These are phyloP conservation scores for Lycopodina hypogea DNA, from an alignment of 37 sponge, comb jelly and placozoan genomes.

Conservation along the genomic window DNA sequence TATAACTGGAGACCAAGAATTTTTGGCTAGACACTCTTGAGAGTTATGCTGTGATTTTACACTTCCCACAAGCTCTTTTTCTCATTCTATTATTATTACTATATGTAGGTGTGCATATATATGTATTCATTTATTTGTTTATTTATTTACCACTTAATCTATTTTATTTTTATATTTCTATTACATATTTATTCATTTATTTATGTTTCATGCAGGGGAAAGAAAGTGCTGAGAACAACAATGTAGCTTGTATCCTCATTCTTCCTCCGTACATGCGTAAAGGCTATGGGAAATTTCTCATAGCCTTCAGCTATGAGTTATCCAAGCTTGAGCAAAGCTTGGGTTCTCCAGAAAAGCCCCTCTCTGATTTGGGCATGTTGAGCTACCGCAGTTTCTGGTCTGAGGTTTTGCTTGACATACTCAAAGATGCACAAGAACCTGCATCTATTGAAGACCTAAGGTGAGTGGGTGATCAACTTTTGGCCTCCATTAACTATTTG, in stretches of 20 bases:
- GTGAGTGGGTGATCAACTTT: slow-evolving; percentile 13
- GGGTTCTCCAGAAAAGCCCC: slow-evolving; percentile 92
- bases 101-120: no score
- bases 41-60: no score
- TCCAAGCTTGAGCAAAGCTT: slow-evolving; percentile 87
- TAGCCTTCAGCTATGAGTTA: slow-evolving; percentile 93
- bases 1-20: no score
- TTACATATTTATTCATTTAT: neutral
- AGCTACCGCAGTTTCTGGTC: slow-evolving; percentile 98
- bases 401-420: slow-evolving; percentile 82
- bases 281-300: slow-evolving; percentile 97
- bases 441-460: slow-evolving; percentile 87
- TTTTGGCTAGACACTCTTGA: no score
- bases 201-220: slow-evolving; percentile 56
- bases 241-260: slow-evolving; percentile 88
- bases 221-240: slow-evolving; percentile 87
- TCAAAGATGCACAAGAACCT: slow-evolving; percentile 74
- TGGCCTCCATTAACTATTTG: no score
- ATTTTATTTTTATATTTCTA: neutral
- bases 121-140: no score
- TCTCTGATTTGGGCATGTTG: slow-evolving; percentile 97
- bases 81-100: no score
- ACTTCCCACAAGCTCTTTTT: no score
- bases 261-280: slow-evolving; percentile 95
- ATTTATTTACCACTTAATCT: neutral